These are phyloP conservation scores for Lepidothrix coronata DNA, from an alignment of 2,113 vertebrate species.

Conservation along the genomic window DNA sequence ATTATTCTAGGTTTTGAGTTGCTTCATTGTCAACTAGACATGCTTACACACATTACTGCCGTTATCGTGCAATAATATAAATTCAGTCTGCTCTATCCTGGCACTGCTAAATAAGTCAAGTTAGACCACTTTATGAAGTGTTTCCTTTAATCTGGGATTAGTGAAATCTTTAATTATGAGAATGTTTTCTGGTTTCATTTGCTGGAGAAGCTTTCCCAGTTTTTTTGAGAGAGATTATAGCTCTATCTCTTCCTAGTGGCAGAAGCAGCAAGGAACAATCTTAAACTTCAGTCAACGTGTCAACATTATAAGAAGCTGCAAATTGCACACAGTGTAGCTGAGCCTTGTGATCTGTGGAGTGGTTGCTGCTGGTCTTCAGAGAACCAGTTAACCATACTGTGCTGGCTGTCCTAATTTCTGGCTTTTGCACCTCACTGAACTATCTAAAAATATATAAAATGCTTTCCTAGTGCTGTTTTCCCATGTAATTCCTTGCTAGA, in stretches of 20 bases:
- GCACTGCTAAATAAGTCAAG: not conserved
- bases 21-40: not conserved
- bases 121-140: not conserved
- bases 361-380: not conserved
- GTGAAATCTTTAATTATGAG: not conserved
- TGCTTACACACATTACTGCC: not conserved
- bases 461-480: not conserved
- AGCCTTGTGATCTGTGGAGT: not conserved
- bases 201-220: not conserved
- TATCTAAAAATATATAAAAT: not conserved
- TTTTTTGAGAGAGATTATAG: not conserved
- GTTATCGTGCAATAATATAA: not conserved
- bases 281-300: not conserved
- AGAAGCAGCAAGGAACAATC: not conserved
- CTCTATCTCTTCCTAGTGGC: not conserved
- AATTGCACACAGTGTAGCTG: not conserved
- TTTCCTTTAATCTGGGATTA: not conserved
- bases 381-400: not conserved
- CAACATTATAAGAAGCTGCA: not conserved
- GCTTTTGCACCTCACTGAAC: not conserved
- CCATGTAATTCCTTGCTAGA: not conserved
- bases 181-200: not conserved
- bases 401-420: not conserved
- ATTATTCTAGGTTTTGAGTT: not conserved
- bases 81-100: not conserved